Evolutionary conservation across 2,113 vertebrate species (phyloP), one percentile per base, ranked within the genome.

Genomic region (Burhinus oedicnemus): DNA sequence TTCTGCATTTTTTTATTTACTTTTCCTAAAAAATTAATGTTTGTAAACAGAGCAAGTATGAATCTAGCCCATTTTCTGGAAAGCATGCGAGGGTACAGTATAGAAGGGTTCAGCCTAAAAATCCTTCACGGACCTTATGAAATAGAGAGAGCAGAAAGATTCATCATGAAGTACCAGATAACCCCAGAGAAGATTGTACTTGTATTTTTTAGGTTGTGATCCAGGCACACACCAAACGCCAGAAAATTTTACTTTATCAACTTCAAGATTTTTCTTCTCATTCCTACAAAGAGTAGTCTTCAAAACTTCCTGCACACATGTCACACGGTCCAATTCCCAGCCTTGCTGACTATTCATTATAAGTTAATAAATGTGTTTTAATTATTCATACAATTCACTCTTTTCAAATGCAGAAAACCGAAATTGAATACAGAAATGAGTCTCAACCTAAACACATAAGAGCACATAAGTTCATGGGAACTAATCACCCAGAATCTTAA

Each of bases 321-420:
- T 55, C 69, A 61, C 34, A 74, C 40, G 51, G 20, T n/a, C 49
- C 52, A 75, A 62, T 70, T 79, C 49, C 65, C 81, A 94, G 34
- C 20, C 52, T 60, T 47, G 92, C 17, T 36, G 49, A 57, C n/a
- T 52, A 42, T 65, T 78, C 60, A 47, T 82, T 76, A 84, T 36
- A 72, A 64, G 30, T 75, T 93, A 82, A 90, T 85, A 71, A 79
- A 81, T 80, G 52, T 44, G 30, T 23, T 89, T 88, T 79, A 95
- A 87, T 94, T 88, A 97, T 95, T 92, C 76, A 96, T 86, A 92
- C 4, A 57, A 47, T 51, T 90, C 40, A 40, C 34, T 71, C 32
- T 42, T 94, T 95, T 84, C 75, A 94, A 74, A 69, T 44, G 49
- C 54, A 87, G 26, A 65, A 91, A 87, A 55, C 20, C 47, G 62